Base-by-base conservation (phyloP, 2,113 vertebrate species). In the Sinocyclocheilus maitianheensis region DNA sequence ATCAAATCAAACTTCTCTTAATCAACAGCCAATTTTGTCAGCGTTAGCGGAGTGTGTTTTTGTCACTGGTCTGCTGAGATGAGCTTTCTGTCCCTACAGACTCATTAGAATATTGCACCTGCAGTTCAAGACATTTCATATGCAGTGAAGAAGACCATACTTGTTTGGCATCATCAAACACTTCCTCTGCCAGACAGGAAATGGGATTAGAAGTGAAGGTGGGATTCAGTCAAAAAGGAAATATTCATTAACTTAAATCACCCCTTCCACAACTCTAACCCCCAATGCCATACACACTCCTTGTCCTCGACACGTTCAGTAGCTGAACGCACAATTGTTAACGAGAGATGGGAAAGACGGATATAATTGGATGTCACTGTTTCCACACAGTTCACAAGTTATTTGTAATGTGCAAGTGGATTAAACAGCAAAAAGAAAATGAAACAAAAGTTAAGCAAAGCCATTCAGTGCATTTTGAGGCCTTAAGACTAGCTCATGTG, bases 21-120 rank as follows among this genome's bases (percentile, higher is more conserved):
- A 69, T 79, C 80, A 58, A 69, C 16, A 40, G 9, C 53, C 58
- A 63, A 30, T 60, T 78, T 79, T 75, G 74, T 79, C 83, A 71
- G 40, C 65, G 80, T 53, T 34, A 83, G 9, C 90, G 80, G 91
- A 89, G 55, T 82, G 88, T 87, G 89, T 88, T 81, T 75, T 87
- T 34, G 40, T 53, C 85, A 71, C 75, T 88, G 69, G 58, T 86
- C 76, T 78, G 55, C 69, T 84, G 46, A 88, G 60, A 72, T 78
- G 67, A 43, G 37, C 86, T 81, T 84, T 67, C 84, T 9, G 40
- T 91, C 92, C 91, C 93, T 51, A 46, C 88, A 92, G 93, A 88
- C 91, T 90, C 81, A 90, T 94, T 94, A 93, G 90, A 91, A 89
- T 90, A 86, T 93, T 92, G 91, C 92, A 93, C 92, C 92, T 92